Evolutionary conservation across 2,888 invertebrate species (phyloP), one percentile per base, ranked within the genome.

Genomic region (Oligia strigilis): DNA sequence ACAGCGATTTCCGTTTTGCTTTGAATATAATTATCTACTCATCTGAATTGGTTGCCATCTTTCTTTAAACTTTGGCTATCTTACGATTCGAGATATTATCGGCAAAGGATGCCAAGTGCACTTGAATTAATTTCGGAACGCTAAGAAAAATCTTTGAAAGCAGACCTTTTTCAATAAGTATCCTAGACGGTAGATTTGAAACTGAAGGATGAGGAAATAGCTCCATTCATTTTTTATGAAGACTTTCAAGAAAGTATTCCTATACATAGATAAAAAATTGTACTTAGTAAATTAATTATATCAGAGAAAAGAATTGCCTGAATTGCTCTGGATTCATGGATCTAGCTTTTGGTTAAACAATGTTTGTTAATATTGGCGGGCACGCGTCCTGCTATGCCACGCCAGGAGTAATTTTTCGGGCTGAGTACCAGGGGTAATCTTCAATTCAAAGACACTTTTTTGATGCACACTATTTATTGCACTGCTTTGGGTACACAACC

Each of bases 41-140:
- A 17, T 13, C 11, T 23, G 4, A 65, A 60, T 49, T 9, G 11
- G 43, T 66, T 36, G 8, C 29, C 36, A 52, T 40, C 29, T 52
- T 58, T 46, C 40, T 58, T 46, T 40, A 46, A 23, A 6, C n/a
- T 40, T n/a, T 11, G 4, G 5, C n/a, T 36, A 62, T 80, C 40
- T 66, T 29, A 55, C 46, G 36, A 77, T 62, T 77, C 17, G 4
- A 77, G 62, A 72, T 82, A 67, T 23, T 72, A 82, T 67, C 46
- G 17, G 23, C 40, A 82, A 62, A 60, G 14, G 40, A 60, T 49
- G 55, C 13, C 13, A 81, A 77, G 52, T 23, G 40, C 66, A 62
- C 77, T 77, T 67, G 71, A 81, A 82, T 82, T 82, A 62, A 77
- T 77, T 77, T 72, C 14, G 8, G 40, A n/a, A 40, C 36, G 52